phyloP scores from a whole-genome alignment of 2,888 invertebrate species.

The Quadriops clusia region DNA sequence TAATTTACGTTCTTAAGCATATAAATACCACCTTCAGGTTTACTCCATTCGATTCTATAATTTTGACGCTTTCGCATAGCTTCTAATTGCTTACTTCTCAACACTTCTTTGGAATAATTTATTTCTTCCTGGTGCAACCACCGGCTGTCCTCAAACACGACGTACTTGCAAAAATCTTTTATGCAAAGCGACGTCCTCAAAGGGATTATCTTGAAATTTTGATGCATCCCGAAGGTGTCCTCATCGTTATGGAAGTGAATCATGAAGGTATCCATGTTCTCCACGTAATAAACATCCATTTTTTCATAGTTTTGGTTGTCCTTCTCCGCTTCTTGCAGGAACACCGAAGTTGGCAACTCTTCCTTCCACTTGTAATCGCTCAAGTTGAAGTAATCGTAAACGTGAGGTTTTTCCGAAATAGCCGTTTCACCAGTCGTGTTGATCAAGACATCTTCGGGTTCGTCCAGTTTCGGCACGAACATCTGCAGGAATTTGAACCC shows the following conservation, averaged over 20 bases:
- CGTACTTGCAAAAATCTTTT: conserved; percentile 8
- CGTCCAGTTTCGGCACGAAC: too few species aligned
- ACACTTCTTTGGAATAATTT: too few species aligned
- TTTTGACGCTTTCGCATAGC: too few species aligned
- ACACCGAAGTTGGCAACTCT: conserved; percentile 8
- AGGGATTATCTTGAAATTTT: conserved; percentile 8
- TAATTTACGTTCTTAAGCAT: too few species aligned
- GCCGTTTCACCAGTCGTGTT: too few species aligned
- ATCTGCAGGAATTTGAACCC: too few species aligned
- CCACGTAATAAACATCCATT: conserved; percentile 8
- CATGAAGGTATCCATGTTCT: conserved; percentile 8
- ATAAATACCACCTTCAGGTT: too few species aligned
- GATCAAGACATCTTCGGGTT: too few species aligned
- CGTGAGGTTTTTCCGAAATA: too few species aligned
- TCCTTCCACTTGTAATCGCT: conserved; percentile 10
- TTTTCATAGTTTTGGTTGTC: conserved; percentile 8
- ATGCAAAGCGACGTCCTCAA: conserved; percentile 10
- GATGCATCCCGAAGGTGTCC: conserved; percentile 10
- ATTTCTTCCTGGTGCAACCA: too few species aligned
- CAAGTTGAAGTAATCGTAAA: conserved; percentile 9
- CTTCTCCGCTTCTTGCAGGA: conserved; percentile 9
- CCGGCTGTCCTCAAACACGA: conserved; percentile 8
- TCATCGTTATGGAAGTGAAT: conserved; percentile 12
- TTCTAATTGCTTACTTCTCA: too few species aligned
- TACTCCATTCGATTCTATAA: too few species aligned